Conservation (phyloP, 2,113 vertebrate species). For the Phyllopteryx taeniolatus region DNA sequence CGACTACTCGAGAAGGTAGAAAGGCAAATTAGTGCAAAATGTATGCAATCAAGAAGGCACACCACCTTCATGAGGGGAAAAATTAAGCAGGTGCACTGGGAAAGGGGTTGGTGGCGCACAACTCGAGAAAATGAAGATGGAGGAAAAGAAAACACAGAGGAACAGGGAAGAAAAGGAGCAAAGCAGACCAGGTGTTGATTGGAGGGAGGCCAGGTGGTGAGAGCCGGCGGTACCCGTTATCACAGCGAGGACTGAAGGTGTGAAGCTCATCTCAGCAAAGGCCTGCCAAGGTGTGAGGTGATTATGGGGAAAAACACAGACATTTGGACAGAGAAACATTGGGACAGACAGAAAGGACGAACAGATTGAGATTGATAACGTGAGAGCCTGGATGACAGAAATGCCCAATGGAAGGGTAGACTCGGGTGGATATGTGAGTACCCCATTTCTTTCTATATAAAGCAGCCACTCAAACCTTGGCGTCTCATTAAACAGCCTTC, state of each 20-base stretch:
- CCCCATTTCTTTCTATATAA: conserved; percentile 37
- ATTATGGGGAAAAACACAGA: conserved; percentile 67
- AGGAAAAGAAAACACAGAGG: conserved; percentile 17
- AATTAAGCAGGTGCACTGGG: neutral
- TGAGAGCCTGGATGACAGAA: conserved; percentile 47
- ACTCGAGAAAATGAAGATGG: conserved; percentile 14
- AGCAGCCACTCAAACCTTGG: conserved; percentile 65
- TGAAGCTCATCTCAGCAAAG: conserved; percentile 65
- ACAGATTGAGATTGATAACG: conserved; percentile 52
- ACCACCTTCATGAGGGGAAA: conserved; percentile 20
- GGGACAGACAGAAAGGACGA: conserved; percentile 42
- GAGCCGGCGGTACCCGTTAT: conserved; percentile 69
- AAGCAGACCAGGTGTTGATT: conserved; percentile 72
- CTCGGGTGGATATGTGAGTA: conserved; percentile 9
- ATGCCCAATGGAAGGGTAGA: conserved; percentile 41
- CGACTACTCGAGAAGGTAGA: neutral
- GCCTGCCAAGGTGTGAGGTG: conserved; percentile 66
- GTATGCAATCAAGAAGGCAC: conserved; percentile 12
- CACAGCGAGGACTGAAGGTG: conserved; percentile 62
- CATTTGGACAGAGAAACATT: conserved; percentile 60
- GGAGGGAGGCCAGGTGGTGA: conserved; percentile 67
- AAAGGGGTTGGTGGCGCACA: neutral
- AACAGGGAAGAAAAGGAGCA: conserved; percentile 33
- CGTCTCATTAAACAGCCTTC: conserved; percentile 77
- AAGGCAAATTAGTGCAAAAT: conserved; percentile 6